phyloP scores from a whole-genome alignment of 2,113 vertebrate species.

The Macrotus californicus region DNA sequence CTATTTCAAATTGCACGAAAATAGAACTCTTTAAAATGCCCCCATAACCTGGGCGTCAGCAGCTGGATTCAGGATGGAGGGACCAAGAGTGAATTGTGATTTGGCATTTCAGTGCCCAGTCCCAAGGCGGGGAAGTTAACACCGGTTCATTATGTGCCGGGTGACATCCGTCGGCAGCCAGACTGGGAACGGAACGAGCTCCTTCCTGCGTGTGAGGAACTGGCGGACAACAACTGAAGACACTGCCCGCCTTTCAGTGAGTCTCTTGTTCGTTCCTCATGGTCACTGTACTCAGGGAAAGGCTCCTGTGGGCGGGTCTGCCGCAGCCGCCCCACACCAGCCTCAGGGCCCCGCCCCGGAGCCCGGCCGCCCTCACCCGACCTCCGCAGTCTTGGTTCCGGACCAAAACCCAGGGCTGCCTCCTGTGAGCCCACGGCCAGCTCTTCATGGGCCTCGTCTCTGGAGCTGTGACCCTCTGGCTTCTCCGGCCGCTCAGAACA shows the following conservation, averaged over 20 bases:
- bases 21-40: not conserved
- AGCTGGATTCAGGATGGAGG: not conserved
- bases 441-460: not conserved
- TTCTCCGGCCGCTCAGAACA: not conserved
- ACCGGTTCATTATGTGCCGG: not conserved
- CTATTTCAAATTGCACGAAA: not conserved
- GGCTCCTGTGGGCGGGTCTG: rapidly evolving
- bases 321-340: too few species aligned
- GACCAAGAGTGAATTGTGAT: not conserved
- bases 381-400: too few species aligned
- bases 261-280: not conserved
- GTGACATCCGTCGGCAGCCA: rapidly evolving
- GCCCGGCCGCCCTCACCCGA: rapidly evolving
- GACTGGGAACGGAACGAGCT: too few species aligned
- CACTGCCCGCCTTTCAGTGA: not conserved
- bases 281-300: not conserved
- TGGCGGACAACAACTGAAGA: not conserved
- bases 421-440: rapidly evolving
- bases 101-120: not conserved
- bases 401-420: too few species aligned
- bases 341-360: too few species aligned
- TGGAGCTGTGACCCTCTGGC: not conserved
- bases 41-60: not conserved
- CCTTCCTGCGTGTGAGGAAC: not conserved
- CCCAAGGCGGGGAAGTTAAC: not conserved